A percentile compares a stretch with the other conserved stretches of the same genome.
These are phyloP conservation scores for Tympanuchus pallidicinctus DNA, from an alignment of 2,113 vertebrate species.

Conservation along the genomic window DNA sequence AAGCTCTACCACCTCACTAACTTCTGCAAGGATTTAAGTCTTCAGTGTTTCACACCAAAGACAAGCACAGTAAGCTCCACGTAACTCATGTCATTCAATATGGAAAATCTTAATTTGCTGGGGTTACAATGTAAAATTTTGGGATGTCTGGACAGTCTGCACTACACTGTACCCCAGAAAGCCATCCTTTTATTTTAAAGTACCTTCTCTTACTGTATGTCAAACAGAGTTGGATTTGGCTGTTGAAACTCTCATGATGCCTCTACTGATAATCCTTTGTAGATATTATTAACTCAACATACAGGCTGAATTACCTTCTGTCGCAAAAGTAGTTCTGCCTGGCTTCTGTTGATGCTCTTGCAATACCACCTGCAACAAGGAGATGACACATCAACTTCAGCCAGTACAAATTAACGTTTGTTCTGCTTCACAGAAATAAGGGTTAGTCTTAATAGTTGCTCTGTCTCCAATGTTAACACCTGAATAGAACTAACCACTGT, in stretches of 20 bases:
- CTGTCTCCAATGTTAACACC: not conserved
- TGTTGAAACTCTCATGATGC: not conserved
- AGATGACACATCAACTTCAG: not conserved
- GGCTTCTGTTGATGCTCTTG: slow-evolving; percentile 86
- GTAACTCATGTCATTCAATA: not conserved
- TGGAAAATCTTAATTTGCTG: not conserved
- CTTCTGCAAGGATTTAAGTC: not conserved
- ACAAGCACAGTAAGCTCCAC: not conserved
- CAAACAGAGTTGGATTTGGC: not conserved
- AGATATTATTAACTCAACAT: not conserved
- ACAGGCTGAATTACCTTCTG: slow-evolving; percentile 81
- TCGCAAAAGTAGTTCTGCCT: slow-evolving; percentile 85
- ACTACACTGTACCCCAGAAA: not conserved
- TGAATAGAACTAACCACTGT: not conserved
- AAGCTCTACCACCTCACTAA: not conserved
- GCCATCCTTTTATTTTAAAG: not conserved
- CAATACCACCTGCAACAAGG: slow-evolving; percentile 86
- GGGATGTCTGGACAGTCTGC: not conserved
- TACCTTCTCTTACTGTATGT: not conserved
- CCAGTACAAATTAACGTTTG: not conserved
- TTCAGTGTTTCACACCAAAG: not conserved
- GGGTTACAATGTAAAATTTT: not conserved
- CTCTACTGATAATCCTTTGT: not conserved
- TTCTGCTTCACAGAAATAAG: not conserved
- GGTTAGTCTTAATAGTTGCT: not conserved